Conservation (phyloP, 2,797 vertebrate species). For the Anabas testudineus region DNA sequence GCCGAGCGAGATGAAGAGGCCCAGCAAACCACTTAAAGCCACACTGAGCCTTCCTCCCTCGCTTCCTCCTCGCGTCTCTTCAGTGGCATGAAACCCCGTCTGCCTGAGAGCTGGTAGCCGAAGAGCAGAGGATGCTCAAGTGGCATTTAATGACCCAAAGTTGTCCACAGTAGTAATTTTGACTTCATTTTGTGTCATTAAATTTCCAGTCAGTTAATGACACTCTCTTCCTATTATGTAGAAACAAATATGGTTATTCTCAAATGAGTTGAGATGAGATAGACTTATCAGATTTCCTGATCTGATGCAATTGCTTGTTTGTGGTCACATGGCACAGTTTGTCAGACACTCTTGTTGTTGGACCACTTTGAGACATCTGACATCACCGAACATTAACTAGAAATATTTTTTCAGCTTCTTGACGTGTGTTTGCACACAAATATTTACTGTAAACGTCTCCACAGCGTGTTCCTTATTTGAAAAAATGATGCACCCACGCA, state of each 20-base stretch:
- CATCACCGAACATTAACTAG: background rate
- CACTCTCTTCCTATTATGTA: slow-evolving; percentile 44
- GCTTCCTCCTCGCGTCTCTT: slow-evolving; percentile 52
- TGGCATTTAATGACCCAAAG: slow-evolving; percentile 66
- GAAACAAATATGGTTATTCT: slow-evolving; percentile 60
- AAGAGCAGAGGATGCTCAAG: slow-evolving; percentile 56
- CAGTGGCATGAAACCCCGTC: slow-evolving; percentile 63
- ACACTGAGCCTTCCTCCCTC: slow-evolving; percentile 68
- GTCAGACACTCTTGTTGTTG: background rate
- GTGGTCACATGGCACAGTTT: slow-evolving; percentile 38
- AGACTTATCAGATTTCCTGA: slow-evolving; percentile 54
- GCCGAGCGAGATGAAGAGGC: slow-evolving; percentile 84
- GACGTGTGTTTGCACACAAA: background rate
- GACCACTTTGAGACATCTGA: slow-evolving; percentile 20
- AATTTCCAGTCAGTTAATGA: slow-evolving; percentile 50
- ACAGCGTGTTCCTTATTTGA: slow-evolving; percentile 13
- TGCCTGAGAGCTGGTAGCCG: slow-evolving; percentile 49
- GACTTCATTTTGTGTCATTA: slow-evolving; percentile 61
- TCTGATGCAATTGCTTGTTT: slow-evolving; percentile 53
- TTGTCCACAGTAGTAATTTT: slow-evolving; percentile 61
- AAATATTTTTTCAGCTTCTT: slow-evolving; percentile 24
- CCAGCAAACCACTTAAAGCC: slow-evolving; percentile 81
- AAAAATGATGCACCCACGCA: slow-evolving; percentile 15
- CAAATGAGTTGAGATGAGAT: slow-evolving; percentile 51
- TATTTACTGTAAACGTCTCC: slow-evolving; percentile 7